These are phyloP conservation scores for Regulus satrapa DNA, from an alignment of 2,113 vertebrate genomes.

Conservation along the genomic window DNA sequence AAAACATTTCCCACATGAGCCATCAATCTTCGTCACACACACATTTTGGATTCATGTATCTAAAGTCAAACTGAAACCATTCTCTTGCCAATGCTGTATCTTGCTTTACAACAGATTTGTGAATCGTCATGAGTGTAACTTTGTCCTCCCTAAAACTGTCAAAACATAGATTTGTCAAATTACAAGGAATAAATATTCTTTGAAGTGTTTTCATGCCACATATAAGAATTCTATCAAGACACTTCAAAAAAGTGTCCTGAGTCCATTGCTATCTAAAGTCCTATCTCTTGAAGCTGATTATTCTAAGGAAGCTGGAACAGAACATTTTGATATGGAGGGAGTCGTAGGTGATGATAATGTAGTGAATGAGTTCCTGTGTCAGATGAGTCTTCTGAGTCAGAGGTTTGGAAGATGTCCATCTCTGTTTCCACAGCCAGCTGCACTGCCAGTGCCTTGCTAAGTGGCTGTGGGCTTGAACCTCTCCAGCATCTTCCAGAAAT, in stretches of 20 bases:
- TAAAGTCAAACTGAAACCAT: not conserved
- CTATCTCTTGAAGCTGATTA: not conserved
- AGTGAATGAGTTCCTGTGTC: not conserved
- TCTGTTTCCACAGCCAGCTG: not conserved
- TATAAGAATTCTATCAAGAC: not conserved
- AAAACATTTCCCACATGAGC: not conserved
- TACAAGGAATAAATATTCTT: not conserved
- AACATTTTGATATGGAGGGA: not conserved
- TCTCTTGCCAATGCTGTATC: not conserved
- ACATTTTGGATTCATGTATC: not conserved
- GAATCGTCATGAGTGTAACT: not conserved
- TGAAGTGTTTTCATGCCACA: not conserved
- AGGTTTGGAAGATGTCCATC: not conserved
- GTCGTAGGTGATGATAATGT: not conserved
- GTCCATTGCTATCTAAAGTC: not conserved
- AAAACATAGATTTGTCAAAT: not conserved
- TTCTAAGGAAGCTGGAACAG: not conserved
- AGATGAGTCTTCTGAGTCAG: not conserved
- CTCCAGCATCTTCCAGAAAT: not conserved
- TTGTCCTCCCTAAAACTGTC: not conserved
- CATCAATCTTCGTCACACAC: slow-evolving; percentile 6
- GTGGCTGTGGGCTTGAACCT: not conserved
- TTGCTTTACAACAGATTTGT: not conserved
- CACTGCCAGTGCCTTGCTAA: not conserved
- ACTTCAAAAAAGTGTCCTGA: not conserved